Evolutionary conservation across 2,113 vertebrate genomes (phyloP), one percentile per base, ranked within the genome.

Genomic region (Poeciliopsis prolifica): DNA sequence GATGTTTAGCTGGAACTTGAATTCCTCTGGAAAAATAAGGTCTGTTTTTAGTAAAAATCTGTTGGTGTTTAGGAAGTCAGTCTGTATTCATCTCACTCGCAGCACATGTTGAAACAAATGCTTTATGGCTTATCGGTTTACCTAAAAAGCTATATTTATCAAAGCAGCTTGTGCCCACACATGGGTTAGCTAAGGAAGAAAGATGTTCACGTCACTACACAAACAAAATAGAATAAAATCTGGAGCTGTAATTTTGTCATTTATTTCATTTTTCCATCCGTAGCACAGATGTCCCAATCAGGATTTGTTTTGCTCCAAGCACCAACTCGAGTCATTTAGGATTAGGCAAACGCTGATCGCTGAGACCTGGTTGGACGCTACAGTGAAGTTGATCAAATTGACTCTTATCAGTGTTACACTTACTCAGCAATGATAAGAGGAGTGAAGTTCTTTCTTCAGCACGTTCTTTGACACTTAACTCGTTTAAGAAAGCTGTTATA

Each of bases 71-170:
- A 4, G 19, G 17, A 30, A 26, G 9, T 76, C 22, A 40, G 11
- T 70, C 68, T 31, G 28, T 7, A 35, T 9, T 35, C 61, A 72
- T 85, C 75, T 48, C 68, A 68, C 33, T 63, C 64, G 42, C 51
- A 0, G 33, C 31, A 44, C 61, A 61, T 54, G 44, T 65, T 44
- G 35, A 61, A 69, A 44, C 68, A 48, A 54, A 79, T 72, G 15
- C 22, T 24, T 40, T 33, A 35, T 60, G 37, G 17, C 61, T 60
- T 33, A 29, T 44, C 9, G 0, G 17, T 64, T 78, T 74, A 66
- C 17, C 79, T 71, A 69, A 40, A 83, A 77, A 60, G 65, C n/a
- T 48, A 26, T 54, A 78, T 13, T 54, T 70, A 69, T 78, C 58
- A 82, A 81, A 77, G 61, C 61, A 0, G 70, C 42, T 65, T 15